Evolutionary conservation across 2,113 vertebrate genomes (phyloP).

Genomic region (Canis aureus): DNA sequence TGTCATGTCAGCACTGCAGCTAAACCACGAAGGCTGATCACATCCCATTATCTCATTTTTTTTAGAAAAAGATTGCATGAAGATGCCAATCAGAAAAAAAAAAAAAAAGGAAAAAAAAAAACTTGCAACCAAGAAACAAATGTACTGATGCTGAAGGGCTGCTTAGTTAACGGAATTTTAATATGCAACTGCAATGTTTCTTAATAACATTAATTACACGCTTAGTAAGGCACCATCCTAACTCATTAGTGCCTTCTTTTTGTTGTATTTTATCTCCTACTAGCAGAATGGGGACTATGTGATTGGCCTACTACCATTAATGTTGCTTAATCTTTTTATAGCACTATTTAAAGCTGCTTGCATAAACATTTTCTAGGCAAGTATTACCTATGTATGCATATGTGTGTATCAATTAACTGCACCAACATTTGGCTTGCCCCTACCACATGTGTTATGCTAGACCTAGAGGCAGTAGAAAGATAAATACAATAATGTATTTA

Average conservation of each 20-base stretch:
- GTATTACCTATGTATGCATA: slow-evolving; percentile 69
- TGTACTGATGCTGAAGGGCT: slow-evolving; percentile 65
- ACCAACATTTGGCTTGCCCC: not conserved
- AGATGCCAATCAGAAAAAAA: slow-evolving; percentile 75
- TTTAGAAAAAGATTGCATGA: slow-evolving; percentile 69
- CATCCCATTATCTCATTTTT: slow-evolving; percentile 79
- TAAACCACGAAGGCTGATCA: slow-evolving; percentile 67
- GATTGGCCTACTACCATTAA: slow-evolving; percentile 73
- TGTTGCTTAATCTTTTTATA: slow-evolving; percentile 69
- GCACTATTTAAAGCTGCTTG: slow-evolving; percentile 72
- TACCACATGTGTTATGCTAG: not conserved
- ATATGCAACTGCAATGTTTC: slow-evolving; percentile 82
- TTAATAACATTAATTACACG: slow-evolving; percentile 84
- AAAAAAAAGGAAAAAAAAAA: not conserved
- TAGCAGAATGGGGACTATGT: slow-evolving; percentile 67
- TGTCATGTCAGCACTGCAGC: slow-evolving; percentile 71
- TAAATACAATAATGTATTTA: slow-evolving; percentile 13
- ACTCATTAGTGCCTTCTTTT: slow-evolving; percentile 79
- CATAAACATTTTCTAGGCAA: slow-evolving; percentile 75
- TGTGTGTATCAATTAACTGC: slow-evolving; percentile 34
- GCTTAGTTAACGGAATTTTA: slow-evolving; percentile 81
- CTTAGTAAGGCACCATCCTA: slow-evolving; percentile 79
- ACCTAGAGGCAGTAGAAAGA: slow-evolving; percentile 24
- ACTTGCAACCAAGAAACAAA: slow-evolving; percentile 70
- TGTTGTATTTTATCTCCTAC: slow-evolving; percentile 82